Evolutionary conservation across 1,140 invertebrate species (phyloP), one percentile per base, ranked within the genome.

Genomic region (Leptinotarsa undecemlineata): DNA sequence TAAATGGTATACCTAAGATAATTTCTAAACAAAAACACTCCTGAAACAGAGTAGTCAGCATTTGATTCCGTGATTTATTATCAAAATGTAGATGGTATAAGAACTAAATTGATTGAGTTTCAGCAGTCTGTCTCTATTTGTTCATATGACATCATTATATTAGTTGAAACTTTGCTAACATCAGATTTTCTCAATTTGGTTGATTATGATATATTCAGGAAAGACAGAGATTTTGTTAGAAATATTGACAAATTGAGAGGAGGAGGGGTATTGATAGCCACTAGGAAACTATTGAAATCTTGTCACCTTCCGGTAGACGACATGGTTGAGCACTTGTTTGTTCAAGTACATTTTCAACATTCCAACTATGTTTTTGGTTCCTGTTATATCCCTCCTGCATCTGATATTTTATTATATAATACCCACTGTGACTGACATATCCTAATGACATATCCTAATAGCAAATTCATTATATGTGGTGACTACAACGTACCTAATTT

Each of bases 121-220:
- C 62, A 64, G 62, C 19, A 64, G 19, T 64, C 20, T 20, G 62
- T 64, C 13, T 64, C 17, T 64, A 64, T 64, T 64, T 64, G 23
- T 64, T 64, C 62, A 64, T 64, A 64, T 64, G 62, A 64, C 17
- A 64, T 64, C 14, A 64, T 64, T 23, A 64, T 64, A 64, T 23
- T 23, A 23, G 23, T 23, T 4, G 3, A 23, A 23, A 23, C 3
- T 23, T 23, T 2, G 23, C 62, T 64, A 64, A 64, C 20, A 64
- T 64, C 20, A 64, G 62, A 64, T 64, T 64, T 64, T 20, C 20
- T 64, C 4, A 64, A 64, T 64, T 64, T 64, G 23, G 19, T n/a
- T 64, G 62, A 64, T 64, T 64, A 23, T 23, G 23, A 23, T 64
- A 64, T 64, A 23, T 64, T 64, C 20, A 64, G 20, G 62, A 64